Conservation (phyloP, 2,113 vertebrate species). For the Drymodes brunneopygia region DNA sequence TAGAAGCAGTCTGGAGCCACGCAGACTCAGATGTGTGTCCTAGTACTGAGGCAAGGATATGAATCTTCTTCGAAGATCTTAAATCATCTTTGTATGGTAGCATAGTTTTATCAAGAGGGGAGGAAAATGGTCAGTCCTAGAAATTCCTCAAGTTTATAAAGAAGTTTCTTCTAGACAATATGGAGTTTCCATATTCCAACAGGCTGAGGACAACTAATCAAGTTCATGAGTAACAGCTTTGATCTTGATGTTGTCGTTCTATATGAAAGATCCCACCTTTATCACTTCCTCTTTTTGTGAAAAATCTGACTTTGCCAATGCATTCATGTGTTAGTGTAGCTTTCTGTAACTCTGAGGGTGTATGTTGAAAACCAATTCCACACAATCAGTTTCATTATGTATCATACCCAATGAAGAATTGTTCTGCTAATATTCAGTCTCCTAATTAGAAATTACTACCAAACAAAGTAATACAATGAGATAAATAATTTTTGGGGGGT, state of each 20-base stretch:
- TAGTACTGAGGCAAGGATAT: not conserved
- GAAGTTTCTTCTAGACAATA: not conserved
- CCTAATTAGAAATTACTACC: not conserved
- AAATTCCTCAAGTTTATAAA: not conserved
- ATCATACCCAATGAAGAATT: not conserved
- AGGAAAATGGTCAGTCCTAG: not conserved
- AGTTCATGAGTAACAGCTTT: not conserved
- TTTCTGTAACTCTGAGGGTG: not conserved
- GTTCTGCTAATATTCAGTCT: not conserved
- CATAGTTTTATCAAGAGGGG: not conserved
- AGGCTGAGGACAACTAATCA: not conserved
- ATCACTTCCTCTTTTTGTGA: not conserved
- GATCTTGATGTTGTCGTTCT: not conserved
- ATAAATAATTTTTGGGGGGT: accelerated
- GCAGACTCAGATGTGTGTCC: not conserved
- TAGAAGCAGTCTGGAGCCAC: not conserved
- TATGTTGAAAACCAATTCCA: not conserved
- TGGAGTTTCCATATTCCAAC: not conserved
- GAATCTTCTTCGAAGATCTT: not conserved
- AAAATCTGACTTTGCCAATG: not conserved
- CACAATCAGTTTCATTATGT: not conserved
- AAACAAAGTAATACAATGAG: not conserved
- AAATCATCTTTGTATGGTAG: not conserved
- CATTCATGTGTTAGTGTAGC: accelerated
- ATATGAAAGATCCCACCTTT: not conserved